phyloP scores from a whole-genome alignment of 2,113 vertebrate genomes.

The Origma solitaria region DNA sequence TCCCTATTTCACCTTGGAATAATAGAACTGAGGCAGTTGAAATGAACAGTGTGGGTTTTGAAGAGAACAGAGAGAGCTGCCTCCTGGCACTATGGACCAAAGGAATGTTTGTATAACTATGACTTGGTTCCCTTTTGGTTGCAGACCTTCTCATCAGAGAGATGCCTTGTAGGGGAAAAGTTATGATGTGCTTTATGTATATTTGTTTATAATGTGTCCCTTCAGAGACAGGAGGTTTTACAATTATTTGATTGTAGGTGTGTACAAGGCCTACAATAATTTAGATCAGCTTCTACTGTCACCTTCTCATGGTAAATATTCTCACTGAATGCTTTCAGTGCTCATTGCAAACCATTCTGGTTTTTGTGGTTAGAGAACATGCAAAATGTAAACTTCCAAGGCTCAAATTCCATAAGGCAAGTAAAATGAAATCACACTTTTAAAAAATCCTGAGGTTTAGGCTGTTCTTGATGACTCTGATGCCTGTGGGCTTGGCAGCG shows the following conservation, averaged over 20 bases:
- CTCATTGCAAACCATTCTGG: neutral
- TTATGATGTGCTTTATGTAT: neutral
- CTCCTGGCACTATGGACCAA: neutral
- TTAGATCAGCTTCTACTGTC: neutral
- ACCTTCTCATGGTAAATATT: neutral
- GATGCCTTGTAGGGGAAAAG: neutral
- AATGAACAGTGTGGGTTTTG: neutral
- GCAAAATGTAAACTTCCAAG: neutral
- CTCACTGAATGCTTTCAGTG: too few relatives aligned
- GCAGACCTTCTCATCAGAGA: neutral
- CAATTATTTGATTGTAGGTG: neutral
- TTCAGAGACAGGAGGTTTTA: neutral
- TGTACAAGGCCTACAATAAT: neutral
- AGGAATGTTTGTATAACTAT: neutral
- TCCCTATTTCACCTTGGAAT: neutral
- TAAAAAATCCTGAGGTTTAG: neutral
- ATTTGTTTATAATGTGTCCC: neutral
- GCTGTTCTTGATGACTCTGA: neutral
- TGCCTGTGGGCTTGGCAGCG: conserved; percentile 20
- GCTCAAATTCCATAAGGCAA: neutral
- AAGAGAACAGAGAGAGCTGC: neutral
- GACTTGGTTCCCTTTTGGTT: neutral
- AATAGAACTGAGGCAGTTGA: neutral
- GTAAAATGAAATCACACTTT: neutral
- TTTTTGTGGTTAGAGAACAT: neutral